Base-by-base conservation (phyloP, 2,113 vertebrate genomes). In the Ptychochromis oligacanthus region DNA sequence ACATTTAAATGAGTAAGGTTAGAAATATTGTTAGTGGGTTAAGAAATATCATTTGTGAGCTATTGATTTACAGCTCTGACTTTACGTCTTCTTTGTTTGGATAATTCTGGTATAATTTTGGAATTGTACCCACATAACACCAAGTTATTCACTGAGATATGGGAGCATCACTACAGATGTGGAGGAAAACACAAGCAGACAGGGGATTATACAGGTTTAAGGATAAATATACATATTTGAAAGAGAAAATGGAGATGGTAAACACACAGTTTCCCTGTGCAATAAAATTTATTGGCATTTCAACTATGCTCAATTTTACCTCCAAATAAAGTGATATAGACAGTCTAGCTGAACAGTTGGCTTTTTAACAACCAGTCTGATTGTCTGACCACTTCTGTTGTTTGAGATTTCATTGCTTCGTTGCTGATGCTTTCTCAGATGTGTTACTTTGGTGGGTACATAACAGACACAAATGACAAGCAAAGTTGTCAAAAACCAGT, bases 191-290 rank as follows among this genome's bases (percentile, higher is more conserved):
- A 72, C 8, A 4, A 52, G 43, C 26, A 52, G 55, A 57, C 12
- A 54, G 64, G 31, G 17, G 17, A 13, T 67, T 67, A 46, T 26
- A 26, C 14, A 67, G 6, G 38, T 46, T 46, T 67, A 34, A 72
- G 1, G 26, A 17, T 31, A 52, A 17, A 70, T 6, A 7, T n/a
- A n/a, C 60, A 62, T n/a, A 14, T 2, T n/a, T 6, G 36, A 22
- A 22, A 54, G 6, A 72, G 43, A 31, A 72, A n/a, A 52, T 0
- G 1, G 65, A 54, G 15, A 70, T 10, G 2, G 8, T n/a, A 52
- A 31, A 54, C 46, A 5, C 5, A n/a, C 6, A 4, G 20, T 72
- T 52, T 54, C 54, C 4, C 67, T 1, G 0, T 70, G 43, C 0
- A 52, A 31, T 72, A 31, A 72, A 31, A 31, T 72, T 3, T 31